Percentiles rank a stretch among this genome's conserved stretches.
Evolutionary conservation across 2,888 invertebrate genomes (phyloP).

Genomic region (Drosophila neutralis): DNA sequence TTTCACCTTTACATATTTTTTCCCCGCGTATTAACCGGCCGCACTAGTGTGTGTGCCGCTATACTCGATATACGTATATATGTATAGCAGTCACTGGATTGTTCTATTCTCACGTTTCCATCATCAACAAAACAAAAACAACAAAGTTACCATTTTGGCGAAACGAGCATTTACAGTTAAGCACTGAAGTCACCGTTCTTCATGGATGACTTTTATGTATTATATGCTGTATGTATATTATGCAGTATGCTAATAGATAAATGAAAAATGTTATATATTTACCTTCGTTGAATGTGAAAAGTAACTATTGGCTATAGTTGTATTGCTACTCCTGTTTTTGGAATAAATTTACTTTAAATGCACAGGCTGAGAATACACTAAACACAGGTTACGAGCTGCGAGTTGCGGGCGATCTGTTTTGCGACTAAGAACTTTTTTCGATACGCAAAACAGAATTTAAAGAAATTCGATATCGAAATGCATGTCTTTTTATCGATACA

Average conservation of each 20-base stretch:
- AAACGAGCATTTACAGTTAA: slow-evolving; percentile 6
- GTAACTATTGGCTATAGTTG: slow-evolving; percentile 29
- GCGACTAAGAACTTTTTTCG: slow-evolving; percentile 51
- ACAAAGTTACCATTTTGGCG: slow-evolving; percentile 8
- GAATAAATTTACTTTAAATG: slow-evolving; percentile 66
- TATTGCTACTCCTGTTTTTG: slow-evolving; percentile 66
- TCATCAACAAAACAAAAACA: slow-evolving; percentile 49
- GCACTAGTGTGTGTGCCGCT: slow-evolving; percentile 23
- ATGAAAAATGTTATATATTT: slow-evolving; percentile 7
- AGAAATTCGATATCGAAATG: slow-evolving; percentile 13
- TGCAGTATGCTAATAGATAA: background rate
- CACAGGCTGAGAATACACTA: slow-evolving; percentile 62
- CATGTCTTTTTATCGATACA: slow-evolving; percentile 23
- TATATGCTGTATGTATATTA: background rate
- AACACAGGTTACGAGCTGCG: slow-evolving; percentile 21
- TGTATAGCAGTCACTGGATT: slow-evolving; percentile 23
- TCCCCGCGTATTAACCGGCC: slow-evolving; percentile 39
- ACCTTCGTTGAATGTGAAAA: slow-evolving; percentile 45
- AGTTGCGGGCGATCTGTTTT: slow-evolving; percentile 55
- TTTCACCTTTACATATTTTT: slow-evolving; percentile 75
- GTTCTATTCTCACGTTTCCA: slow-evolving; percentile 52
- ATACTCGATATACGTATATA: slow-evolving; percentile 8
- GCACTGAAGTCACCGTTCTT: slow-evolving; percentile 6
- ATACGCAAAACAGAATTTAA: slow-evolving; percentile 11
- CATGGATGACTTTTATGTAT: background rate